Evolutionary conservation across 2,888 invertebrate species (phyloP).

Genomic region (Agrotis puta): DNA sequence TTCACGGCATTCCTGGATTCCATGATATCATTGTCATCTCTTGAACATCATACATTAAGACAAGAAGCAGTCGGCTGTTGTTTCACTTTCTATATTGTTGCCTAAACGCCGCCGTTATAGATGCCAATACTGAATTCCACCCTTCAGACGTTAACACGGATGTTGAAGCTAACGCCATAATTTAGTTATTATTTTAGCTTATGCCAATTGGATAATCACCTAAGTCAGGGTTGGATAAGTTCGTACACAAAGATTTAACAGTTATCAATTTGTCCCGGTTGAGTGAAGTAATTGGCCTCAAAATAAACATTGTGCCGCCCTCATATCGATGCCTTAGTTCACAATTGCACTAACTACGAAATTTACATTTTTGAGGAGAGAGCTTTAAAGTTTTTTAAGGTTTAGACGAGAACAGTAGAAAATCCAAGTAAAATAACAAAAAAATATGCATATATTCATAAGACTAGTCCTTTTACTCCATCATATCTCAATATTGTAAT

Average conservation of each 20-base stretch:
- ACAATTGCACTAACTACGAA: too few relatives aligned
- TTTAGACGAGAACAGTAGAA: too few relatives aligned
- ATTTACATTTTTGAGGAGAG: too few relatives aligned
- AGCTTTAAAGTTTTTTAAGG: too few relatives aligned
- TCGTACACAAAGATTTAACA: slow-evolving; percentile 37
- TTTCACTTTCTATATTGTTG: slow-evolving; percentile 22
- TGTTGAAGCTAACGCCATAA: slow-evolving; percentile 12
- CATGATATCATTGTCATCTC: neutral
- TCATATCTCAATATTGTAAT: too few relatives aligned
- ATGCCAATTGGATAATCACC: slow-evolving; percentile 35
- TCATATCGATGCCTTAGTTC: too few relatives aligned
- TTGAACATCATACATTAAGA: neutral
- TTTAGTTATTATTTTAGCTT: slow-evolving; percentile 24
- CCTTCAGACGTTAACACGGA: slow-evolving; percentile 14
- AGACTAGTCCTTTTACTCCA: too few relatives aligned
- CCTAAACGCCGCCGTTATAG: neutral
- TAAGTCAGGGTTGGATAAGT: slow-evolving; percentile 45
- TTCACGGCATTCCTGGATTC: neutral
- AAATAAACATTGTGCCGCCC: slow-evolving; percentile 57
- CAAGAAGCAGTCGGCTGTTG: neutral
- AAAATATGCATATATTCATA: too few relatives aligned
- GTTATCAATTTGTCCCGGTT: slow-evolving; percentile 57
- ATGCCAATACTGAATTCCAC: slow-evolving; percentile 14
- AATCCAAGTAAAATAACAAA: too few relatives aligned
- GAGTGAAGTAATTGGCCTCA: slow-evolving; percentile 49